Base-by-base conservation (phyloP, 2,113 vertebrate genomes). In the Semnornis frantzii region DNA sequence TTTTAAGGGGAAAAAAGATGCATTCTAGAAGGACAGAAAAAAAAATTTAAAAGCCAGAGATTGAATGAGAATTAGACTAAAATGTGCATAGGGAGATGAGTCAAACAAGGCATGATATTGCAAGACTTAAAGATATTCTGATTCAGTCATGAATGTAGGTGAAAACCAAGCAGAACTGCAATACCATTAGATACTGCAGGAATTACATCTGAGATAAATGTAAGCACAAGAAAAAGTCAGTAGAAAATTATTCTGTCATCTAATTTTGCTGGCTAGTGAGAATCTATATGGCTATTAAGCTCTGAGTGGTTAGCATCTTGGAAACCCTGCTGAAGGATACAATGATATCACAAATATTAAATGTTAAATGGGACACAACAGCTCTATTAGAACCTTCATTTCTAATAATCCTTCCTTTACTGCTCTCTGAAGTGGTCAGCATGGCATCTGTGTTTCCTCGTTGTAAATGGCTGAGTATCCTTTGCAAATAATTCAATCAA, bases 181-280 rank as follows among this genome's bases (percentile, higher is more conserved):
- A 28, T 85, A 17, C 19, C 19, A 70, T 76, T 73, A 59, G 57
- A 48, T 84, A 85, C 9, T 85, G 52, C 42, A 75, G 24, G 69
- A 86, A 82, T 92, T 94, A 50, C 28, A 57, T 63, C 76, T 82
- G 68, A 79, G 68, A 77, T 70, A 96, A 94, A 89, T 87, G 80
- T 10, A 89, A 93, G 54, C 60, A 34, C 39, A 50, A 65, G 80
- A 46, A 71, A 81, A 90, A 84, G 34, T 86, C 90, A 58, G 33
- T 70, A 80, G 69, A 77, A 89, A 75, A 82, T 88, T 66, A 88
- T 90, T 74, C 66, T 76, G 64, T 85, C 71, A 46, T 84, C 75
- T 66, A 21, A 73, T 83, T 73, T 91, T 90, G 69, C 30, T 80
- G 44, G 63, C 34, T 93, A 84, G 59, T 83, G 69, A 59, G 82